Percentiles rank a stretch among this genome's conserved stretches.
phyloP scores from a whole-genome alignment of 1,140 invertebrate species.

The Drosophila sproati region DNA sequence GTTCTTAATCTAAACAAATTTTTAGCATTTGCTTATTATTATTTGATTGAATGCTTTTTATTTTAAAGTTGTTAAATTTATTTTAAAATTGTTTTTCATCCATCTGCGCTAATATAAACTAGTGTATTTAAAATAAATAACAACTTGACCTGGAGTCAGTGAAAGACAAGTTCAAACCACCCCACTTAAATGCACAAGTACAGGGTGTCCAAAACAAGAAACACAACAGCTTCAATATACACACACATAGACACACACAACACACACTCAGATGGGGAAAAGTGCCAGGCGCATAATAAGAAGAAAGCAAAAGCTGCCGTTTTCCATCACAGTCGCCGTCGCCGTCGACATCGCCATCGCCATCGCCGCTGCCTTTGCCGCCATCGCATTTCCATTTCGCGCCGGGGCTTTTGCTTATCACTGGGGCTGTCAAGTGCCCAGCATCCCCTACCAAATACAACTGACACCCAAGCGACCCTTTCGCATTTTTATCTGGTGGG shows the following conservation, averaged over 20 bases:
- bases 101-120: too few relatives aligned
- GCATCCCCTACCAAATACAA: conserved; percentile 24
- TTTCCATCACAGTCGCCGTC: conserved; percentile 45
- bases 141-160: not conserved
- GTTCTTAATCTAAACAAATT: too few relatives aligned
- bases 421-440: conserved; percentile 76
- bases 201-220: conserved; percentile 30
- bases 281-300: conserved; percentile 63
- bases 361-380: conserved; percentile 68
- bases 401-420: conserved; percentile 78
- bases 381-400: conserved; percentile 56
- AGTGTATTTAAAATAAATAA: too few relatives aligned
- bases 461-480: not conserved
- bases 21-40: too few relatives aligned
- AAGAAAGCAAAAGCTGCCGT: conserved; percentile 64
- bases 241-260: not conserved
- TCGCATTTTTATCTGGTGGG: not conserved
- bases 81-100: too few relatives aligned
- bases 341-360: conserved; percentile 33
- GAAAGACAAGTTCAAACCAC: too few relatives aligned
- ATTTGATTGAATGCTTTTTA: too few relatives aligned
- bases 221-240: conserved; percentile 26
- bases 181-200: not conserved
- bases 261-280: conserved; percentile 17
- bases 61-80: too few relatives aligned